Percentiles rank a stretch among this genome's conserved stretches.
Conservation (phyloP, 2,113 vertebrate genomes). For the Callospermophilus lateralis region DNA sequence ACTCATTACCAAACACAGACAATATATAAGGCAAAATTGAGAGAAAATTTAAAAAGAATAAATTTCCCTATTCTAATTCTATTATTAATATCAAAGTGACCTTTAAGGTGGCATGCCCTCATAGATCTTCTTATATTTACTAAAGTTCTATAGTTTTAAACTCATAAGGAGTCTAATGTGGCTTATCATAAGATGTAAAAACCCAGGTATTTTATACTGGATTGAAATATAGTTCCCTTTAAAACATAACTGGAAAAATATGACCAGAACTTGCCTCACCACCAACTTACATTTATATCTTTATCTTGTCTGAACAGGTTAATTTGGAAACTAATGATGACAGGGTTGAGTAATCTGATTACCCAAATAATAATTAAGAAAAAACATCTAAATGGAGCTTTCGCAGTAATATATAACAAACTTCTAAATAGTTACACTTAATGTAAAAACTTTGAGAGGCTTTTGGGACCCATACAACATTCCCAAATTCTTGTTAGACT, state of each 20-base stretch:
- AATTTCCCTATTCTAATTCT: not conserved
- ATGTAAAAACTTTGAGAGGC: not conserved
- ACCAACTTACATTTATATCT: not conserved
- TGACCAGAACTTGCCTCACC: not conserved
- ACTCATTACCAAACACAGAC: not conserved
- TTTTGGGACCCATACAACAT: not conserved
- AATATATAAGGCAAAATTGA: not conserved
- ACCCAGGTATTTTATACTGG: not conserved
- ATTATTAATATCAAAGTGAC: not conserved
- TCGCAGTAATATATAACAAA: not conserved
- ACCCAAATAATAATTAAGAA: not conserved
- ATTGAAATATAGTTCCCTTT: slow-evolving; percentile 17
- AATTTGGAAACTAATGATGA: not conserved
- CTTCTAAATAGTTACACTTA: not conserved
- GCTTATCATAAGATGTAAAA: not conserved
- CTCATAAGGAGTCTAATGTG: not conserved
- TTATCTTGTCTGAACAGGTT: not conserved
- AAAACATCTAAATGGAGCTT: not conserved
- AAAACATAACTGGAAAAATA: not conserved
- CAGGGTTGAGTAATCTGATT: not conserved
- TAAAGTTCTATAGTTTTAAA: not conserved
- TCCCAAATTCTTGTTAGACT: not conserved
- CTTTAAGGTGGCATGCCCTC: not conserved
- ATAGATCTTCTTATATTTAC: not conserved
- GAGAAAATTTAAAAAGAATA: slow-evolving; percentile 1